Evolutionary conservation across 1,140 invertebrate genomes (phyloP).

Genomic region (Cyphomyrmex costatus): DNA sequence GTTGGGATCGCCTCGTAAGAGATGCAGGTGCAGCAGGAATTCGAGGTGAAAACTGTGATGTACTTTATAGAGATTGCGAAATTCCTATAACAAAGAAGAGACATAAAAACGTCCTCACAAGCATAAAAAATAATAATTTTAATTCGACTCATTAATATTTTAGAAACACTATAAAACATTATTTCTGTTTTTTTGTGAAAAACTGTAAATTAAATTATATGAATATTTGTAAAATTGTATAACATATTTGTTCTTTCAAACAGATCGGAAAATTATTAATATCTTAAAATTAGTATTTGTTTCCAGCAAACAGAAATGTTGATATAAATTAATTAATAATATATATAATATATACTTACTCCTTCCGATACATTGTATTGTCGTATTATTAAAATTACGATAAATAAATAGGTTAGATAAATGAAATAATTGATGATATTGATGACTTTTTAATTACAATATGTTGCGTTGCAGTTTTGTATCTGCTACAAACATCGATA

Average conservation of each 20-base stretch:
- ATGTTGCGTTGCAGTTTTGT: conserved; percentile 82
- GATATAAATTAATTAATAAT: neutral
- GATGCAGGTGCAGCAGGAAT: conserved; percentile 82
- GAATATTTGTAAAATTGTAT: neutral
- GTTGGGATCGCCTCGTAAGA: conserved; percentile 81
- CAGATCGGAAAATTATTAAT: neutral
- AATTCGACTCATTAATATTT: conserved; percentile 20
- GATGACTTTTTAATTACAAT: conserved; percentile 85
- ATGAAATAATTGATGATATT: conserved; percentile 70
- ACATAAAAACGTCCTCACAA: neutral
- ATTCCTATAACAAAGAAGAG: conserved; percentile 23
- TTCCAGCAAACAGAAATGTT: neutral
- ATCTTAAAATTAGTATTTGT: conserved; percentile 20
- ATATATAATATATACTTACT: neutral
- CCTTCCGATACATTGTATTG: neutral
- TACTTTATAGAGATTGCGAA: conserved; percentile 82
- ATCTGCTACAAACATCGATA: conserved; percentile 86
- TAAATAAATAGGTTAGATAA: conserved; percentile 9
- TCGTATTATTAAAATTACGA: neutral
- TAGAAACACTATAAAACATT: neutral
- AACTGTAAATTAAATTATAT: conserved; percentile 2
- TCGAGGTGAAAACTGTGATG: conserved; percentile 81
- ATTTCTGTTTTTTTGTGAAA: neutral
- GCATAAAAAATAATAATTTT: neutral
- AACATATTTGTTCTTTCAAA: neutral